Percentiles rank a stretch among this genome's conserved stretches.
Evolutionary conservation across 1,140 invertebrate genomes (phyloP).

Genomic region (Drosophila aff.): DNA sequence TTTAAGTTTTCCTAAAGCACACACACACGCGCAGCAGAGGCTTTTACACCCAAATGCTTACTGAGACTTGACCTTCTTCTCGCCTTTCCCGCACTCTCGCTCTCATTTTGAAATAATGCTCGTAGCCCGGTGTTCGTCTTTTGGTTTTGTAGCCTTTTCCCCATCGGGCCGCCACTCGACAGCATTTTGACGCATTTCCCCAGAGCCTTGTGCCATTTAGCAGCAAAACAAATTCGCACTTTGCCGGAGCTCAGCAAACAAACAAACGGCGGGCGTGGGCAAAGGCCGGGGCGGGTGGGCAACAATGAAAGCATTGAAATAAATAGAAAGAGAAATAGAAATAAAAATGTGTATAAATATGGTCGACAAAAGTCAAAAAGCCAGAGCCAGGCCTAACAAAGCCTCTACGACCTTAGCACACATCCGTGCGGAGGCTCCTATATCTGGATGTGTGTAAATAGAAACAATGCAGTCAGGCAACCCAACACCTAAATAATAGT

Average conservation of each 20-base stretch:
- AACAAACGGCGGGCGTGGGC: conserved; percentile 1
- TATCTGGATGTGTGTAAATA: conserved; percentile 46
- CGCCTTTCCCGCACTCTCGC: conserved; percentile 22
- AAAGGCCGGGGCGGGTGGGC: background rate
- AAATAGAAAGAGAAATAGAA: conserved; percentile 77
- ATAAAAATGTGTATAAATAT: conserved; percentile 77
- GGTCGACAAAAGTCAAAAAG: conserved; percentile 78
- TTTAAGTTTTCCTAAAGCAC: conserved; percentile 51
- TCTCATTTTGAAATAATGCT: conserved; percentile 53
- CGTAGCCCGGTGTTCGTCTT: conserved; percentile 26
- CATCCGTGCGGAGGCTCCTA: conserved; percentile 31
- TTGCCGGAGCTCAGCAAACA: conserved; percentile 53
- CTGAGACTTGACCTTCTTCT: conserved; percentile 52
- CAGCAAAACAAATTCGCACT: conserved; percentile 80
- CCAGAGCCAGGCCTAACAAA: conserved; percentile 55
- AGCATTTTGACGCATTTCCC: conserved; percentile 81
- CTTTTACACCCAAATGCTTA: conserved; percentile 36
- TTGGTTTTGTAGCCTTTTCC: conserved; percentile 43
- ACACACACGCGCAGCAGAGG: background rate
- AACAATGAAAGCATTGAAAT: conserved; percentile 63
- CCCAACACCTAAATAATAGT: conserved; percentile 64
- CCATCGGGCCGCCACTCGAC: conserved; percentile 66
- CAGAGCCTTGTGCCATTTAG: conserved; percentile 81
- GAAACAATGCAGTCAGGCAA: conserved; percentile 50
- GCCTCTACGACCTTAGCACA: conserved; percentile 64